phyloP scores from a whole-genome alignment of 2,888 invertebrate genomes.

The Cerastis rubricosa region DNA sequence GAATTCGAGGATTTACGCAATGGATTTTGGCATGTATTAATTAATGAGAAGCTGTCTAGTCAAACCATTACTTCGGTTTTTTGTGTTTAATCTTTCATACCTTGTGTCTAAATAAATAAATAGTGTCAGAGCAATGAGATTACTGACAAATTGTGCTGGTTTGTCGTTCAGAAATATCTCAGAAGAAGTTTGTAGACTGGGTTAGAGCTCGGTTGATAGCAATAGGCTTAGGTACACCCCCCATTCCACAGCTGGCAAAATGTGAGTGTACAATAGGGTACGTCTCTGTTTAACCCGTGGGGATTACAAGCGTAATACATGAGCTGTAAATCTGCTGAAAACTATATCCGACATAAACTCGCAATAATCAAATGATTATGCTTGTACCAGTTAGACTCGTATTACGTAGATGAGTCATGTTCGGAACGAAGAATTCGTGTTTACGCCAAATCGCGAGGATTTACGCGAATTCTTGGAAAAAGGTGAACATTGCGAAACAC shows the following conservation, averaged over 20 bases:
- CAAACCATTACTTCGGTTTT: too few relatives aligned
- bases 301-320: neutral
- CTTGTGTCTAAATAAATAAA: too few relatives aligned
- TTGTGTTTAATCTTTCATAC: too few relatives aligned
- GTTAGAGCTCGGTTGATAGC: neutral
- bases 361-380: neutral
- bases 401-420: conserved; percentile 12
- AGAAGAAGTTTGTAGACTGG: neutral
- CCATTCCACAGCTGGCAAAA: neutral
- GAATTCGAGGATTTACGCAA: conserved; percentile 1
- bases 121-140: neutral
- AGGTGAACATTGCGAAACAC: neutral
- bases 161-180: neutral
- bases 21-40: neutral
- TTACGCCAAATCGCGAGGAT: conserved; percentile 7
- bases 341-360: neutral
- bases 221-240: neutral
- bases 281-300: neutral
- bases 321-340: neutral
- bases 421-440: neutral
- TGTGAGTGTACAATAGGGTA: neutral
- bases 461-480: neutral
- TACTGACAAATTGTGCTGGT: neutral
- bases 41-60: too few relatives aligned
- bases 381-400: neutral